Evolutionary conservation across 2,888 invertebrate species (phyloP).

Genomic region (Isoperla grammatica): DNA sequence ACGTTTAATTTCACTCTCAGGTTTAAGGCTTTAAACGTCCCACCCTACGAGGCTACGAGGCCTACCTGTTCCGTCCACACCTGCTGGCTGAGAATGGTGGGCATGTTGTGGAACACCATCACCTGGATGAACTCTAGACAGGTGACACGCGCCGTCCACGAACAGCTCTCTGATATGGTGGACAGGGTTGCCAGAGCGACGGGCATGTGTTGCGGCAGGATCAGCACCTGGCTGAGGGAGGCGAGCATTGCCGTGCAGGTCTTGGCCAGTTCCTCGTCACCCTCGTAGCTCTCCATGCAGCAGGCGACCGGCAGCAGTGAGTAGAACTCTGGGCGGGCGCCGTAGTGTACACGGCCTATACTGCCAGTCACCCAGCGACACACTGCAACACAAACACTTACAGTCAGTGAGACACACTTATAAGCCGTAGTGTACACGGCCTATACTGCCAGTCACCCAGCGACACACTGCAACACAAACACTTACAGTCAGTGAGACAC

Average conservation of each 20-base stretch:
- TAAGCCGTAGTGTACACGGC: constrained; percentile 37
- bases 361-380: constrained; percentile 46
- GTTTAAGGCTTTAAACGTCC: too few species aligned
- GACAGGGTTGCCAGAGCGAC: constrained; percentile 44
- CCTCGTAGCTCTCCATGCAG: constrained; percentile 68
- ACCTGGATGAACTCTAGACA: constrained; percentile 65
- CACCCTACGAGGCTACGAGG: too few species aligned
- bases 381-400: constrained; percentile 39
- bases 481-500: too few species aligned
- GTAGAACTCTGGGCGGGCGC: constrained; percentile 53
- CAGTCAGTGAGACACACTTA: too few species aligned
- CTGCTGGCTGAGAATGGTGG: constrained; percentile 51
- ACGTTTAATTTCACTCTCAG: too few species aligned
- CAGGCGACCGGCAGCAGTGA: constrained; percentile 59
- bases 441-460: constrained; percentile 44
- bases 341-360: constrained; percentile 39
- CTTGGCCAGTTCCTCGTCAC: constrained; percentile 68
- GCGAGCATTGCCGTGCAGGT: constrained; percentile 63
- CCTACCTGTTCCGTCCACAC: constrained; percentile 50
- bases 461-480: constrained; percentile 42
- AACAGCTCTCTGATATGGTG: constrained; percentile 41
- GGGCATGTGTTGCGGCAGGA: constrained; percentile 54
- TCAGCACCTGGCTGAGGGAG: constrained; percentile 59
- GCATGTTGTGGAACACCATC: constrained; percentile 66
- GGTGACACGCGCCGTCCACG: constrained; percentile 64